These are phyloP conservation scores for Chlamydotis undulata DNA, from an alignment of 2,113 vertebrate species.

Conservation along the genomic window DNA sequence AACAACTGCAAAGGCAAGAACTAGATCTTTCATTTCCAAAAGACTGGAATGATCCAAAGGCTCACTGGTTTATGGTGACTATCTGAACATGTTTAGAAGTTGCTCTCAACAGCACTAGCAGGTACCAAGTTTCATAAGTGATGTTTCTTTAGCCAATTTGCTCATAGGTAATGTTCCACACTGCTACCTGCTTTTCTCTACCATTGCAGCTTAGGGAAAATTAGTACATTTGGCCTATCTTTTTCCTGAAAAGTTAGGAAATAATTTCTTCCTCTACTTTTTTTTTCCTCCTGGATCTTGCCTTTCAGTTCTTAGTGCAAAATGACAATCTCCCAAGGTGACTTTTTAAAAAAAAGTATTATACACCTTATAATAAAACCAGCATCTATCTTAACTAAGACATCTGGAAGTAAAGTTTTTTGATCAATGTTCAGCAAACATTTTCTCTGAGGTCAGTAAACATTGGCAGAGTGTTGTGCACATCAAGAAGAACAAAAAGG, in stretches of 20 bases:
- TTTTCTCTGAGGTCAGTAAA: slow-evolving; percentile 7
- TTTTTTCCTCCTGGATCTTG: neutral
- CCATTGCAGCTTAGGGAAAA: neutral
- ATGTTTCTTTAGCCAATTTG: neutral
- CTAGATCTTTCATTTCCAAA: neutral
- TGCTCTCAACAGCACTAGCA: neutral
- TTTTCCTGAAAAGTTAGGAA: neutral
- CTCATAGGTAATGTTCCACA: neutral
- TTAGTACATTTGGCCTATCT: neutral
- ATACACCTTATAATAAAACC: neutral
- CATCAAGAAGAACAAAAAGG: neutral
- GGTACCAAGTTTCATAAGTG: neutral
- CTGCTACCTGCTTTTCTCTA: neutral
- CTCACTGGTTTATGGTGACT: neutral
- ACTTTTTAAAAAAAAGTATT: neutral
- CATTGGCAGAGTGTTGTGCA: neutral
- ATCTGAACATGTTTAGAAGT: neutral
- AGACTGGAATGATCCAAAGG: neutral
- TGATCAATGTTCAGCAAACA: neutral
- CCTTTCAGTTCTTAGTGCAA: neutral
- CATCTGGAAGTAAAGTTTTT: neutral
- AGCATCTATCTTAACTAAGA: neutral
- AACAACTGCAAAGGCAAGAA: neutral
- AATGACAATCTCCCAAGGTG: neutral
- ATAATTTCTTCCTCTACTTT: neutral